Evolutionary conservation across 2,888 invertebrate species (phyloP), one percentile per base, ranked within the genome.

Genomic region (Rhamnusium bicolor): DNA sequence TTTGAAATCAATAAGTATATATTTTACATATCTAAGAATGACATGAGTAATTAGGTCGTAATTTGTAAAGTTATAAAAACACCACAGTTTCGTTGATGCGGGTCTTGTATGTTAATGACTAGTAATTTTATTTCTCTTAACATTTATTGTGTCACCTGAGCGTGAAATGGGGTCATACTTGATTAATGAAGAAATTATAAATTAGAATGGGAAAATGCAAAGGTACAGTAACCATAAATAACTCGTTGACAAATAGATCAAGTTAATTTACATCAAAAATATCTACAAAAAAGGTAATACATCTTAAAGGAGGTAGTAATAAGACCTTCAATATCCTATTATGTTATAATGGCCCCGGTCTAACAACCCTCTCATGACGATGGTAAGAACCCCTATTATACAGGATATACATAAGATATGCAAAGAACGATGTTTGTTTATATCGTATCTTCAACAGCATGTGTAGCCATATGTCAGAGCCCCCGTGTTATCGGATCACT

Each of bases 341-440:
- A 86, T 86, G 84, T 82, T 83, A 87, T 87, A 87, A 87, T 87
- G 83, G 86, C 82, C 77, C 81, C 72, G 73, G 77, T 78, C 76
- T 83, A 86, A 84, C 82, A 83, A 84, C 85, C 86, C 86, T 84
- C 82, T 84, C 79, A 76, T 78, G 78, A 72, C 69, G 73, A 63
- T 70, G 77, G 78, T 79, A 77, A 79, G 76, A 74, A 80, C 81
- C 84, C 84, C 84, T 83, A 83, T 85, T 85, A 83, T 83, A 73
- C 71, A 68, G 80, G 81, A 81, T 80, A 82, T 84, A 84, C 85
- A 87, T 86, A 87, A 87, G 87, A 87, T 87, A 87, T 86, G 87
- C 86, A 87, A 87, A 86, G 85, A 85, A 83, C 81, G 84, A 85
- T 87, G 86, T 87, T 88, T 88, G 87, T 87, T 88, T 87, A 87